Conservation (phyloP, 1,140 invertebrate genomes). For the Holotrichia oblita region DNA sequence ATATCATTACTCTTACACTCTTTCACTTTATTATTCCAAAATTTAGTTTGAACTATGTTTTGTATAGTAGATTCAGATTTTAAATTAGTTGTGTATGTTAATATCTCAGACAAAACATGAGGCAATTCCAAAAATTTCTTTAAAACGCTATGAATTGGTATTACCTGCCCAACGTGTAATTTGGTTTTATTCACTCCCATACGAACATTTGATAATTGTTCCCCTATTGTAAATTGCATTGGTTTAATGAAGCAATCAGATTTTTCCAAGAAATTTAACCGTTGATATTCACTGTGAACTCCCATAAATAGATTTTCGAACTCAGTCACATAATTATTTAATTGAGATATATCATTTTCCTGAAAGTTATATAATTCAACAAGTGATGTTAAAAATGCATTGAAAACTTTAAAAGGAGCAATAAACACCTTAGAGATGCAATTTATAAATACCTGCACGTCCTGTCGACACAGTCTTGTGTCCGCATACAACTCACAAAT, state of each 20-base stretch:
- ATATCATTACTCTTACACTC: not conserved
- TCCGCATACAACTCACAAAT: too few species aligned
- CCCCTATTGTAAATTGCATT: not conserved
- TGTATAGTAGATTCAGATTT: not conserved
- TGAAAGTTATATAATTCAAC: too few species aligned
- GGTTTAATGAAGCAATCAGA: not conserved
- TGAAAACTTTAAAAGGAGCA: too few species aligned
- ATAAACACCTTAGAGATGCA: too few species aligned
- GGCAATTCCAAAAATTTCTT: not conserved
- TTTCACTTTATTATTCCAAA: not conserved
- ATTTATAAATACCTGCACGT: too few species aligned
- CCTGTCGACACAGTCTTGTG: too few species aligned
- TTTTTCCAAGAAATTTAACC: not conserved
- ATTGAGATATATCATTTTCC: not conserved
- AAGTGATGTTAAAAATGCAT: too few species aligned
- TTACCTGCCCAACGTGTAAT: not conserved
- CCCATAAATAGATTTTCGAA: not conserved
- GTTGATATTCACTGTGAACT: not conserved
- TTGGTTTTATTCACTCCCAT: not conserved
- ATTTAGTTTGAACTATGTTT: conserved; percentile 10
- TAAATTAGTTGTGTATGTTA: not conserved
- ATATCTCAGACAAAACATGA: not conserved
- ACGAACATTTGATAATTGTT: not conserved
- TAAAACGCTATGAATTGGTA: not conserved
- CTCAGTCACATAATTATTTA: not conserved